Evolutionary conservation across 2,797 vertebrate species (phyloP), one percentile per base, ranked within the genome.

Genomic region (Scleropages formosus): DNA sequence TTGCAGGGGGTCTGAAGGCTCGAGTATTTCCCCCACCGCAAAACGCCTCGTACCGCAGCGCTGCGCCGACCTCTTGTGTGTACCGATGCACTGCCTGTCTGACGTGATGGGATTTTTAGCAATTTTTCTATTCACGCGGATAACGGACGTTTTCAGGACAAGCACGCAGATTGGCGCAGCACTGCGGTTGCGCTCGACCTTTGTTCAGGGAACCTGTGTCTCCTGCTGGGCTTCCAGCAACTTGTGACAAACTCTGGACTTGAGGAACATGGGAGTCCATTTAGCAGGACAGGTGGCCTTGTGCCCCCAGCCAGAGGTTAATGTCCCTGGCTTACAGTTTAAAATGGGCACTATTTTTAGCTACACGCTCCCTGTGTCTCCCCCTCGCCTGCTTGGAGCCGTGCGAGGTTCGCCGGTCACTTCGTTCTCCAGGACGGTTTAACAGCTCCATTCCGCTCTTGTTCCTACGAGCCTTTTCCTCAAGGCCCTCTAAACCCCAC

Each of bases 211-310:
- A n/a, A 15, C 26, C 59, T n/a, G 68, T 58, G 65, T 47, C 20
- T 51, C 27, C 53, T 59, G 56, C 11, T 68, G 65, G 44, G 20
- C 26, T 69, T 27, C 58, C 59, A 27, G 47, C 53, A 70, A 31
- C 75, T 70, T 53, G 53, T 69, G 56, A 61, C 39, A 70, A 31
- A 44, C 62, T 39, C 39, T 59, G 10, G 49, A 27, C 31, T 46
- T 44, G 18, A 20, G 47, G 69, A 59, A 76, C 63, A 58, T 69
- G 11, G 8, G 64, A 59, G 74, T 68, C 31, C 47, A 39, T 12
- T 4, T 67, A 76, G 31, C 2, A 39, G 39, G 13, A 27, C 10
- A 20, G 59, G 59, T 9, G 24, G 62, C 8, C n/a, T 73, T 9
- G 7, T n/a, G 61, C 12, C 74, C 13, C 47, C 11, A 56, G 61